Conservation (phyloP, 2,113 vertebrate species). For the Agelaius phoeniceus region DNA sequence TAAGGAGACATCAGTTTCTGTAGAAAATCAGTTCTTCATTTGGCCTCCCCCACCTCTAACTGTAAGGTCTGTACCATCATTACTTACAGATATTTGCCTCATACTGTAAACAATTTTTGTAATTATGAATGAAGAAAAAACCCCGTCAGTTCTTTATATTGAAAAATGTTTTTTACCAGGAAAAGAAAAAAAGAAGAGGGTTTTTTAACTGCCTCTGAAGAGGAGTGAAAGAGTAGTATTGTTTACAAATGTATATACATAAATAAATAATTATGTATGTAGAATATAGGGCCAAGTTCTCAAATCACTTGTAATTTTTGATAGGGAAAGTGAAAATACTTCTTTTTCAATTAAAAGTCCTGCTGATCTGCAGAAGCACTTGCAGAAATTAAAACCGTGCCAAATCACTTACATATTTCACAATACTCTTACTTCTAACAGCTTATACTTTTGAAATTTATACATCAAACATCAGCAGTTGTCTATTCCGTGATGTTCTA, state of each 20-base stretch:
- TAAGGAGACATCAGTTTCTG: conserved; percentile 35
- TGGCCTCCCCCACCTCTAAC: not conserved
- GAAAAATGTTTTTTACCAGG: fast-evolving
- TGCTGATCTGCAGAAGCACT: not conserved
- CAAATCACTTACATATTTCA: not conserved
- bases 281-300: not conserved
- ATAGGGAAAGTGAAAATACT: not conserved
- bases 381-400: not conserved
- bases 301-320: not conserved
- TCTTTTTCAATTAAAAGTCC: not conserved
- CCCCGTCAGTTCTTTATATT: not conserved
- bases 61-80: not conserved
- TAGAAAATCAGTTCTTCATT: conserved; percentile 9
- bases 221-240: not conserved
- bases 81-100: not conserved
- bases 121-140: not conserved
- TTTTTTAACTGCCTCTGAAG: not conserved
- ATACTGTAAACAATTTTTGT: not conserved
- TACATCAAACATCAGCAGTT: not conserved
- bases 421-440: not conserved
- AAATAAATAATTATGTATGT: not conserved
- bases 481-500: not conserved
- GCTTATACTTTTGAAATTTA: not conserved
- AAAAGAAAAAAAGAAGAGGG: fast-evolving
- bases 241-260: not conserved